Evolutionary conservation across 2,888 invertebrate genomes (phyloP), one percentile per base, ranked within the genome.

Genomic region (Nycteola revayana): DNA sequence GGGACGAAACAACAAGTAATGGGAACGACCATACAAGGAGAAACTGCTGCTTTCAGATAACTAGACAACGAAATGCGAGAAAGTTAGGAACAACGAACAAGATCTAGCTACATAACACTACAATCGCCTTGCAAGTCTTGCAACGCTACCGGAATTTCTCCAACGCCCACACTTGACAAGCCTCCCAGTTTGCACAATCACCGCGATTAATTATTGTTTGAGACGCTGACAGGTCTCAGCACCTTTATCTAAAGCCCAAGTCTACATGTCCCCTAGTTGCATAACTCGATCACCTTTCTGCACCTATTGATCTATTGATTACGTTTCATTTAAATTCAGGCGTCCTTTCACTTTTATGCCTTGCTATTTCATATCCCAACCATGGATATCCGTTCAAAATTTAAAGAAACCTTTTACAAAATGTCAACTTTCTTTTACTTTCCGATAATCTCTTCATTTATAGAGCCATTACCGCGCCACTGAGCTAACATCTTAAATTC

Each of bases 131-230:
- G 14, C 14, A 14, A 14, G 14, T 14, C 14, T 21, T 32, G 32
- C 20, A 26, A 30, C 10, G 54, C 55, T 49, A 36, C 45, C 40
- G 38, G 55, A 37, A 48, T 56, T 54, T 54, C 55, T 49, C 53
- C 41, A 24, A 36, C 54, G 47, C 58, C 55, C 35, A 55, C 55
- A 36, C 34, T 44, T 42, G 50, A 47, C 63, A 60, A 51, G 59
- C 56, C 38, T 39, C 49, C 42, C 36, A 33, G 47, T 49, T 59
- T 55, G 53, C 65, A 49, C 63, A 66, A 65, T 57, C 56, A 55
- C 57, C 46, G 50, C 49, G 43, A 53, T 58, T 65, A 65, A 67
- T 65, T 60, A 58, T 60, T 59, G 49, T 67, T 58, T 41, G 42
- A 54, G 47, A 42, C 39, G 42, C 33, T 65, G 65, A 66, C 55